Evolutionary conservation across 2,797 vertebrate species (phyloP), one percentile per base, ranked within the genome.

Genomic region (Alauda arvensis): DNA sequence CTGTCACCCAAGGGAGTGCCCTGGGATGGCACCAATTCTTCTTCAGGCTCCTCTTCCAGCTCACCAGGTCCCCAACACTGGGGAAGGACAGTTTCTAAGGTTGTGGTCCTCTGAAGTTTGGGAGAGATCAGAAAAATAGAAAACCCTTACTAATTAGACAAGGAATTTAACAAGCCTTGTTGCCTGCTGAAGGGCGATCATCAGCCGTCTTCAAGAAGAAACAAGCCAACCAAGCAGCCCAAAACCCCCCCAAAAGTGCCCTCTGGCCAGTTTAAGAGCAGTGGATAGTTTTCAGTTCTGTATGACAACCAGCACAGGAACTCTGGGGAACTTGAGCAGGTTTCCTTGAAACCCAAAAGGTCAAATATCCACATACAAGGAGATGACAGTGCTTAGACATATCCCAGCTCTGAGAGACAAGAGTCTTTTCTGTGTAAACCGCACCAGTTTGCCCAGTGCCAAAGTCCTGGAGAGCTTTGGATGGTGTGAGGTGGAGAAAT

Each of bases 401-500:
- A n/a, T 59, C 46, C 43, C 3, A 4, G 34, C n/a, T 67, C 45
- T 0, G 0, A 28, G 43, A 23, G 23, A 65, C 3, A 0, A 1
- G 20, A 6, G 0, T 25, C 2, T 51, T 42, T 70, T 56, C 69
- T 56, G 17, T 28, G 23, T 31, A 39, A 45, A 43, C 43, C 37
- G n/a, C 31, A 16, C 13, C 25, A 23, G 3, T 26, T 43, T 80
- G 37, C 42, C 34, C 34, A 45, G 21, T 3, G 1, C 55, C 28
- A 9, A 23, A 52, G 14, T 46, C 39, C 48, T 0, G 10, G 31
- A 63, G 37, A 55, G 24, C 65, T 66, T 26, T 3, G 6, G 37
- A 1, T 57, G 55, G 18, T 3, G 4, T 52, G 43, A 84, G 39
- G 24, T 52, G 24, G 43, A 65, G 68, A 66, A 75, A 12, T 0